These are phyloP conservation scores for Drosophila hamatofila DNA, from an alignment of 2,888 invertebrate species.

Conservation along the genomic window DNA sequence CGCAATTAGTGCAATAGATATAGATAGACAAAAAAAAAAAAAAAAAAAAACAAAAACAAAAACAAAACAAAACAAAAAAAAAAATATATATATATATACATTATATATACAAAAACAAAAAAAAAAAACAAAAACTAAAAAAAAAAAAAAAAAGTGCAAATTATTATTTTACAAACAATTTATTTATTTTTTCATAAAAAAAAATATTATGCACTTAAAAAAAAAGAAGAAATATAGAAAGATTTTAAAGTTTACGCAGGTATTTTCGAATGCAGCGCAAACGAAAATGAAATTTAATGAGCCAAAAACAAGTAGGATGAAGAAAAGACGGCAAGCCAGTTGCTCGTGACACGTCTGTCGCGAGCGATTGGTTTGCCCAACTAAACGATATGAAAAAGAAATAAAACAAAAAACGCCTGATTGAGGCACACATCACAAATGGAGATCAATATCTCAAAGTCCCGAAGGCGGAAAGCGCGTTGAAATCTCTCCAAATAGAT, in stretches of 20 bases:
- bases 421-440: constrained; percentile 17
- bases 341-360: constrained; percentile 30
- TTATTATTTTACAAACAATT: not conserved
- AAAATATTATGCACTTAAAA: not conserved
- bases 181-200: not conserved
- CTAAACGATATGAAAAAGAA: not conserved
- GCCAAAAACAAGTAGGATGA: not conserved
- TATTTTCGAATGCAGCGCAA: constrained; percentile 16
- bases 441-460: not conserved
- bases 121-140: not conserved
- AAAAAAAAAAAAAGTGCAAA: not conserved
- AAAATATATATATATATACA: not conserved
- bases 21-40: not conserved
- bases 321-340: constrained; percentile 39
- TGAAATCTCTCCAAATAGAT: constrained; percentile 10
- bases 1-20: constrained; percentile 6
- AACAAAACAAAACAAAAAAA: constrained; percentile 7
- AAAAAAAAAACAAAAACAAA: not conserved
- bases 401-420: not conserved
- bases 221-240: constrained; percentile 1
- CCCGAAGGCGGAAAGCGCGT: not conserved
- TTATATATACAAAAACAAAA: constrained; percentile 2
- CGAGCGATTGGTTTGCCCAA: constrained; percentile 21
- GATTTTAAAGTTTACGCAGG: constrained; percentile 14
- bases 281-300: not conserved